phyloP scores from a whole-genome alignment of 2,797 vertebrate genomes.

The Eidolon dupreanum region DNA sequence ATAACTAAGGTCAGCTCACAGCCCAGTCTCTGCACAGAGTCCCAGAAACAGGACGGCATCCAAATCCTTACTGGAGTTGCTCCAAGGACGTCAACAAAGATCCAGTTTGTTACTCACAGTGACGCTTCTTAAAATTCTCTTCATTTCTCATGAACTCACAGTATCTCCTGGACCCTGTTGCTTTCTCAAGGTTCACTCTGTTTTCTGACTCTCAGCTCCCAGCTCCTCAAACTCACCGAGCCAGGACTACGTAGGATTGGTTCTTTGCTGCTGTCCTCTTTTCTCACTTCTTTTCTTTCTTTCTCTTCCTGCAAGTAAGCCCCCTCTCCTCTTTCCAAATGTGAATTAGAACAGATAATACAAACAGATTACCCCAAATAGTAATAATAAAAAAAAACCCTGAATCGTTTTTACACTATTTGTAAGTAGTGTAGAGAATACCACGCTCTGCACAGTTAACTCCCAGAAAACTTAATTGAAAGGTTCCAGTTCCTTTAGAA shows the following conservation, averaged over 20 bases:
- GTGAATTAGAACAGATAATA: background rate
- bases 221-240: background rate
- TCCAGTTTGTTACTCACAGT: background rate
- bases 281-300: background rate
- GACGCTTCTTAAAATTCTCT: constrained; percentile 49
- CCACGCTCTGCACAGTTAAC: background rate
- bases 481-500: background rate
- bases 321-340: background rate
- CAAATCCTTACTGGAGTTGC: background rate
- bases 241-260: background rate
- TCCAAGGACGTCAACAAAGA: constrained; percentile 18
- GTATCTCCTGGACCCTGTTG: background rate
- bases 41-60: background rate
- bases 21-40: background rate
- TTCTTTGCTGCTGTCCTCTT: background rate
- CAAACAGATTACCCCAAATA: background rate
- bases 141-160: background rate
- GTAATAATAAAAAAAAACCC: background rate
- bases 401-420: background rate
- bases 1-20: background rate
- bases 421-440: background rate
- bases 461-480: background rate
- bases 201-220: background rate
- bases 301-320: background rate
- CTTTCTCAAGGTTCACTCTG: background rate